These are phyloP conservation scores for Catalaphyllia jardinei DNA, from an alignment of 64 coral and sea anemone species.

Conservation along the genomic window DNA sequence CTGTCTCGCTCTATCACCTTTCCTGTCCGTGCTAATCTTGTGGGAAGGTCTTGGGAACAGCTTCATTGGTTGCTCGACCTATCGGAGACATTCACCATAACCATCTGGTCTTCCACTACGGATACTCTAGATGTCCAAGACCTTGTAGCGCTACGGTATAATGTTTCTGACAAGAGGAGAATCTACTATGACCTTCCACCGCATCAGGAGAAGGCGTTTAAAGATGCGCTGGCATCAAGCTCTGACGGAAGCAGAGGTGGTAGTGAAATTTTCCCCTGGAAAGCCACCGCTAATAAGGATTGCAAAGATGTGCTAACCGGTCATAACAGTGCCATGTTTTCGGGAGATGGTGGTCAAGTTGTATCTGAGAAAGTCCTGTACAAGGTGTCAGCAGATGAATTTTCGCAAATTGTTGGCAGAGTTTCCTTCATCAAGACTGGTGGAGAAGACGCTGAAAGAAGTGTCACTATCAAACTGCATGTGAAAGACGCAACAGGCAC, in stretches of 20 bases:
- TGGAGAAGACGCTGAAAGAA: neutral
- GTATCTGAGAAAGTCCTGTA: constrained; percentile 1
- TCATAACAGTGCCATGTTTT: constrained; percentile 72
- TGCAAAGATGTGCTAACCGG: constrained; percentile 74
- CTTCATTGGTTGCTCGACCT: constrained; percentile 71
- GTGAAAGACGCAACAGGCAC: neutral
- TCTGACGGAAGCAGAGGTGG: neutral
- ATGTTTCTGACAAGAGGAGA: constrained; percentile 30
- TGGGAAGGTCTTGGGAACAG: constrained; percentile 51
- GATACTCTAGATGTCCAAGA: constrained; percentile 53
- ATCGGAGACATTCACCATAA: constrained; percentile 71
- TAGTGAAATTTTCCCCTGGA: neutral
- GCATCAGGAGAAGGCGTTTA: constrained; percentile 58
- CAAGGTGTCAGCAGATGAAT: neutral
- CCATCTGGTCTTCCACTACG: constrained; percentile 58
- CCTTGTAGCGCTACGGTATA: constrained; percentile 30
- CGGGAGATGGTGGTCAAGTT: constrained; percentile 63
- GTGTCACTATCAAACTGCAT: neutral
- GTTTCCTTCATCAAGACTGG: constrained; percentile 15
- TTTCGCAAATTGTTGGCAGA: neutral
- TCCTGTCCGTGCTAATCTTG: constrained; percentile 61
- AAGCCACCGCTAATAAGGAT: constrained; percentile 2
- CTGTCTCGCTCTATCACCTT: constrained; percentile 86
- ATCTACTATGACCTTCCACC: constrained; percentile 88
- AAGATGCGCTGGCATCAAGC: constrained; percentile 20